Conservation (phyloP, 2,113 vertebrate species). For the Hyla sarda region DNA sequence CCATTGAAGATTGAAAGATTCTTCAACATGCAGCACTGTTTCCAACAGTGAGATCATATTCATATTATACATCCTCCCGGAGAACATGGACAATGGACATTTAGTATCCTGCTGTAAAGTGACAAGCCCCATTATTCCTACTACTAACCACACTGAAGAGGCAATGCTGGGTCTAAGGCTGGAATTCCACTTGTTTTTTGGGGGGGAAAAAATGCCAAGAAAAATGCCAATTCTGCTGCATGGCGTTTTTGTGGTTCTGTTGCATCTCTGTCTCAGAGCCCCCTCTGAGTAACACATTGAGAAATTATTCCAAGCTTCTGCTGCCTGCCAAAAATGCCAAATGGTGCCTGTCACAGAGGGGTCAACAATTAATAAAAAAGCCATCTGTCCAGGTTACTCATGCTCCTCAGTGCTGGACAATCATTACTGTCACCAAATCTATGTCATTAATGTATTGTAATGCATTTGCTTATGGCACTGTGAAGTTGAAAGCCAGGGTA, state of each 20-base stretch:
- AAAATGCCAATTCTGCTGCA: too few species aligned
- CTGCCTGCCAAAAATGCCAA: constrained; percentile 16
- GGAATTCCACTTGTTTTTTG: too few species aligned
- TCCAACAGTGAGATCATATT: too few species aligned
- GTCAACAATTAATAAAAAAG: constrained; percentile 15
- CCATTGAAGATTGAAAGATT: too few species aligned
- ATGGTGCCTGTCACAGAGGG: constrained; percentile 9
- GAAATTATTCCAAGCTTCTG: neutral
- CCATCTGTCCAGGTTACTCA: neutral
- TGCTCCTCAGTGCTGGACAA: neutral
- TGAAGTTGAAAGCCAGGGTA: neutral
- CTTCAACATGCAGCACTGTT: too few species aligned
- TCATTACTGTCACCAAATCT: neutral
- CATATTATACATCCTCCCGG: neutral
- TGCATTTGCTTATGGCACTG: neutral
- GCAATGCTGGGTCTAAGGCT: neutral
- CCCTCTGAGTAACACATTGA: neutral
- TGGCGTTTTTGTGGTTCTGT: too few species aligned
- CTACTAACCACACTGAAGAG: neutral
- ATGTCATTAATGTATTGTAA: neutral
- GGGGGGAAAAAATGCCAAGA: too few species aligned
- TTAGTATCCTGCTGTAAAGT: neutral
- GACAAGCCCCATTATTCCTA: neutral
- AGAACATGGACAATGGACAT: neutral
- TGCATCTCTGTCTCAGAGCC: too few species aligned